A percentile compares a stretch with the other conserved stretches of the same genome.
These are phyloP conservation scores for Oxycera nigricornis DNA, from an alignment of 2,888 invertebrate genomes.

Conservation along the genomic window DNA sequence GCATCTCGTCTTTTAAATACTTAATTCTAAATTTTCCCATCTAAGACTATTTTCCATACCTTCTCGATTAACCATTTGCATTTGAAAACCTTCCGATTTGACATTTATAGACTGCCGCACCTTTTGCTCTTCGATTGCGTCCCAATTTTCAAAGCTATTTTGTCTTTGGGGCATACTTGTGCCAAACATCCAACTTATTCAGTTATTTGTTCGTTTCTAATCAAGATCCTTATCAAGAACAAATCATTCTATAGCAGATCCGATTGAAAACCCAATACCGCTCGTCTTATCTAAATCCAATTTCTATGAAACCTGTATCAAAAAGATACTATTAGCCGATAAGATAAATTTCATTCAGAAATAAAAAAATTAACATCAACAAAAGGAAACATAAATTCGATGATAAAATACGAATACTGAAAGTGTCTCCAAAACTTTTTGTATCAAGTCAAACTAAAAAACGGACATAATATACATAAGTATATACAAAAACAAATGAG, in stretches of 20 bases:
- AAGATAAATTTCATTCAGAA: constrained; percentile 19
- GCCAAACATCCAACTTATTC: not conserved
- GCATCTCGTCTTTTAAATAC: no score
- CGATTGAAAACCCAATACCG: not conserved
- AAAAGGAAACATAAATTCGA: constrained; percentile 36
- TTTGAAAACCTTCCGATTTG: no score
- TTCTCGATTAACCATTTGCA: no score
- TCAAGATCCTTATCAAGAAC: constrained; percentile 3
- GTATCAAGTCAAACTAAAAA: not conserved
- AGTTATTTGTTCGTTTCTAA: constrained; percentile 3
- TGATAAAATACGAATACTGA: not conserved
- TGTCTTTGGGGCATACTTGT: not conserved
- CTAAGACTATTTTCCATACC: no score
- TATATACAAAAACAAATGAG: not conserved
- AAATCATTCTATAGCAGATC: not conserved
- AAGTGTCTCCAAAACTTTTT: not conserved
- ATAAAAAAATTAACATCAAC: constrained; percentile 23
- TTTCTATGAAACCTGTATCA: constrained; percentile 14
- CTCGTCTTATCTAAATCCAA: not conserved
- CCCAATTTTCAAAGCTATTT: no score
- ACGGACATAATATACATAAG: not conserved
- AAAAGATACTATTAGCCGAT: constrained; percentile 25
- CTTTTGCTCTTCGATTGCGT: no score
- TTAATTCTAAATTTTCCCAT: no score
- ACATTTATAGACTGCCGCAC: no score